Evolutionary conservation across 1,140 invertebrate species (phyloP), one percentile per base, ranked within the genome.

Genomic region (Neodiprion pinetum): DNA sequence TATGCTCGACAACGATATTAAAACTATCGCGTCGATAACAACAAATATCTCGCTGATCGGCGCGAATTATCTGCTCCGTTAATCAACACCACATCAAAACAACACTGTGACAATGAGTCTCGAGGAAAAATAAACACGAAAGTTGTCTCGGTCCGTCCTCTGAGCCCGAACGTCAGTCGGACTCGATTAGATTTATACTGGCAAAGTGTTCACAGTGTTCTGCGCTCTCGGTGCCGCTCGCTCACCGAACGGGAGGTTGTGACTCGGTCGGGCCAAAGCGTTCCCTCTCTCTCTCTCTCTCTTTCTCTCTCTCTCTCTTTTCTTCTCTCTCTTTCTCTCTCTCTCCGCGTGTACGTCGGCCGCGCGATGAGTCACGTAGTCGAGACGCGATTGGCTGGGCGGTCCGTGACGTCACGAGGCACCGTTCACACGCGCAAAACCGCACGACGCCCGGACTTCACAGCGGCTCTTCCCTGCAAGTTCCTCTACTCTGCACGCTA

Each of bases 101-200:
- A 83, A 81, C 82, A 76, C 76, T 79, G 71, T 21, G 75, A 67
- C 72, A 72, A 79, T 75, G 77, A 53, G 48, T 48, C 75, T 76
- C 79, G 79, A 79, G 79, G 83, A 80, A 83, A 80, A 83, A 80
- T 81, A 81, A 80, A 84, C 80, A 80, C 76, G 82, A 81, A 82
- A 80, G 81, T 77, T 49, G 48, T 78, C 71, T 75, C 53, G 77
- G 75, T 86, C 83, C 85, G 79, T 86, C 85, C 85, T 75, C 81
- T 47, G 49, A 21, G 69, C 50, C 23, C 23, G 14, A 66, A 81
- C 75, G 69, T 71, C 21, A 48, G 10, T 23, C 5, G 9, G 47
- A 68, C 21, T 48, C 28, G 28, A 40, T 40, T 40, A 40, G 28
- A 40, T 40, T 40, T 40, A 40, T 5, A 40, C 28, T 40, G 61